A percentile compares a stretch with the other conserved stretches of the same genome.
These are phyloP conservation scores for Cebus imitator DNA, from an alignment of 2,113 vertebrate species.

Conservation along the genomic window DNA sequence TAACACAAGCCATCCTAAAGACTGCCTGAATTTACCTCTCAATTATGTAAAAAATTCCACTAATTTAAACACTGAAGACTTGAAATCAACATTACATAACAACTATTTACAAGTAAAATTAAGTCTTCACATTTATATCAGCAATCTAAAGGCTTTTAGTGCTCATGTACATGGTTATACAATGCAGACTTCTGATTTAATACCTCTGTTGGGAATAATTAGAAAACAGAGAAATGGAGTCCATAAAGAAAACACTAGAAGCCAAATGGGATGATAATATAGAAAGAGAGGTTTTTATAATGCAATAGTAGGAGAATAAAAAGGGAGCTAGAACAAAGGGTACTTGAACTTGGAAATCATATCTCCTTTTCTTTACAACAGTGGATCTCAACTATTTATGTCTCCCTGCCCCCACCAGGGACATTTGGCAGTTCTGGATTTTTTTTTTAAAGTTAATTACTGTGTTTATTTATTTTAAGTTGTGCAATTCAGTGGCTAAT, in stretches of 20 bases:
- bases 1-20: neutral
- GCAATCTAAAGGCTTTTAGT: neutral
- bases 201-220: neutral
- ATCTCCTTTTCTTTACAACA: neutral
- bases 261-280: neutral
- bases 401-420: neutral
- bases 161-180: neutral
- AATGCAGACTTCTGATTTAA: neutral
- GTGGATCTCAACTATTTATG: neutral
- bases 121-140: neutral
- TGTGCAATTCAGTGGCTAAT: neutral
- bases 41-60: neutral
- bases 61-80: neutral
- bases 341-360: neutral
- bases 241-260: neutral
- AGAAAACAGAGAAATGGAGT: neutral
- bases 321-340: neutral
- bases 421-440: neutral
- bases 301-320: neutral
- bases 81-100: neutral
- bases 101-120: neutral
- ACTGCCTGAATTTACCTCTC: neutral
- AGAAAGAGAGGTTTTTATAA: conserved; percentile 33
- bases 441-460: neutral
- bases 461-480: neutral